A percentile compares a stretch with the other conserved stretches of the same genome.
Evolutionary conservation across 2,888 invertebrate genomes (phyloP).

Genomic region (Podabrus alpinus): DNA sequence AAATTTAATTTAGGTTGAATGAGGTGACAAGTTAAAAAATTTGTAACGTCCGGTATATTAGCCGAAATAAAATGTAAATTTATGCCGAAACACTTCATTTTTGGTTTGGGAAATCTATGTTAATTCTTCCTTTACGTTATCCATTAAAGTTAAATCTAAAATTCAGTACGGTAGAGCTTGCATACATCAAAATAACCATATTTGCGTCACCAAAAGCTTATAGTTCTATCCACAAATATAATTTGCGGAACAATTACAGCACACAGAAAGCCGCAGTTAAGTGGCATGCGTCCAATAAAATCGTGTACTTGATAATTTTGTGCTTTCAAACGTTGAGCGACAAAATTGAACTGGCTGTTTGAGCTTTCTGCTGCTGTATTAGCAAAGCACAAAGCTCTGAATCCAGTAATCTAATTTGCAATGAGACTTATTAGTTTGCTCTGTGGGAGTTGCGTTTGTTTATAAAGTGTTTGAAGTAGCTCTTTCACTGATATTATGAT

Average conservation of each 20-base stretch:
- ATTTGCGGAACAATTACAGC: constrained; percentile 56
- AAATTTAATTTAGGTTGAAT: not conserved
- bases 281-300: constrained; percentile 48
- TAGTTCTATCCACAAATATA: constrained; percentile 55
- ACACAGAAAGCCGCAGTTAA: constrained; percentile 54
- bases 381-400: constrained; percentile 55
- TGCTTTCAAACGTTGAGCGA: constrained; percentile 38
- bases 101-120: not conserved
- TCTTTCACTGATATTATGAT: constrained; percentile 47
- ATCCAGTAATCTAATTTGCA: constrained; percentile 56
- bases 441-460: constrained; percentile 46
- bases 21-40: not conserved
- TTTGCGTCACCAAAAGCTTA: constrained; percentile 49
- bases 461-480: constrained; percentile 45
- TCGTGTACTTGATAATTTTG: constrained; percentile 30
- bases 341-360: constrained; percentile 41
- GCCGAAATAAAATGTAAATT: not conserved
- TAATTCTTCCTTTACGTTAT: not conserved
- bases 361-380: constrained; percentile 54
- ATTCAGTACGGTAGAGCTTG: constrained; percentile 31
- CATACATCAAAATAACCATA: constrained; percentile 51
- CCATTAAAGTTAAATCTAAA: constrained; percentile 13
- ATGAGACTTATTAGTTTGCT: constrained; percentile 57
- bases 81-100: not conserved
- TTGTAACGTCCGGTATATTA: not conserved